Evolutionary conservation across 2,888 invertebrate species (phyloP).

Genomic region (Meandrusa payeni): DNA sequence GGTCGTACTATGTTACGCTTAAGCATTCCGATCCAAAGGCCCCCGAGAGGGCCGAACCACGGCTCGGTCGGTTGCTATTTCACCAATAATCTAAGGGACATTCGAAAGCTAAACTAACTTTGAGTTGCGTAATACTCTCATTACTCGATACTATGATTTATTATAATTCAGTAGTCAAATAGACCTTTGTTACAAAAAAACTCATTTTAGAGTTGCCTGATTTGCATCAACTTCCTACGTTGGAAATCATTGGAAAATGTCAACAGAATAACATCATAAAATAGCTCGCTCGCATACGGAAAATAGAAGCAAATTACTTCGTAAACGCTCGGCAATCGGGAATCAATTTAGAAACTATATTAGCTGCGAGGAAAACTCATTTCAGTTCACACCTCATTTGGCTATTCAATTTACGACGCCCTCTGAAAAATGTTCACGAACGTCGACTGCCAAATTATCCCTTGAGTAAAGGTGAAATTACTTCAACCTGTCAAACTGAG

Average conservation of each 20-base stretch:
- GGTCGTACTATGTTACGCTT: too few relatives aligned
- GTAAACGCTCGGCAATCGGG: slow-evolving; percentile 15
- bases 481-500: slow-evolving; percentile 8
- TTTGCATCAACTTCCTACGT: too few relatives aligned
- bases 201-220: too few relatives aligned
- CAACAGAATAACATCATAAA: background rate
- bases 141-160: too few relatives aligned
- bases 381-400: slow-evolving; percentile 22
- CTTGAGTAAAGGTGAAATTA: slow-evolving; percentile 8
- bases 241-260: background rate
- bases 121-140: too few relatives aligned
- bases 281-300: background rate
- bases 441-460: slow-evolving; percentile 6
- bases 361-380: slow-evolving; percentile 19
- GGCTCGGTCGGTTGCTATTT: too few relatives aligned
- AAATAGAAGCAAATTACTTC: slow-evolving; percentile 10
- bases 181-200: too few relatives aligned
- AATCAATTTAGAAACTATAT: slow-evolving; percentile 24
- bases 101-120: too few relatives aligned
- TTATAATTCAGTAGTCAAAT: too few relatives aligned
- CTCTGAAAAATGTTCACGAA: slow-evolving; percentile 13
- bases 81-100: too few relatives aligned
- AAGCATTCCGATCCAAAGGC: too few relatives aligned
- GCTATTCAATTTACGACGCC: slow-evolving; percentile 16
- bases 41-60: too few relatives aligned